Conservation (phyloP, 1,140 invertebrate species). For the Drosophila malerkotliana region DNA sequence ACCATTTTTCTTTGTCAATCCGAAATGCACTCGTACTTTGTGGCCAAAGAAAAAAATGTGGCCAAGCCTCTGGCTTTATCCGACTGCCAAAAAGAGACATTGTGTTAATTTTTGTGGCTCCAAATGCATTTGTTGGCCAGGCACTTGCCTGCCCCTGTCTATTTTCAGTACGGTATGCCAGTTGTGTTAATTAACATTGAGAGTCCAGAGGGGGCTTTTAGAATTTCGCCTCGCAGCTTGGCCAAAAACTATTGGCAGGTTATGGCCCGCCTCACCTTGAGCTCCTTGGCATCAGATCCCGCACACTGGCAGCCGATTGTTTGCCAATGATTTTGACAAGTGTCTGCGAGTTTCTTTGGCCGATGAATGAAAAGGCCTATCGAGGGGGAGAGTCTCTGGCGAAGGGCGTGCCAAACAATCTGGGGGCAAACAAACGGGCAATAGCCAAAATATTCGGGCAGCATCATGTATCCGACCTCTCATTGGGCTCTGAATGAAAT, state of each 20-base stretch:
- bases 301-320: slow-evolving; percentile 37
- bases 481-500: slow-evolving; percentile 48
- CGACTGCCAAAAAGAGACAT: slow-evolving; percentile 25
- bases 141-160: slow-evolving; percentile 35
- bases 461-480: slow-evolving; percentile 20
- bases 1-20: slow-evolving; percentile 21
- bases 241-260: slow-evolving; percentile 40
- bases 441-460: slow-evolving; percentile 36
- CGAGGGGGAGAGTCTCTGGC: slow-evolving; percentile 32
- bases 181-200: slow-evolving; percentile 74
- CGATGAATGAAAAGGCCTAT: slow-evolving; percentile 71
- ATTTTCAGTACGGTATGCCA: slow-evolving; percentile 18
- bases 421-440: slow-evolving; percentile 27
- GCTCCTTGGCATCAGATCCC: slow-evolving; percentile 43
- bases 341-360: slow-evolving; percentile 55
- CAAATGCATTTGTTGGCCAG: slow-evolving; percentile 32
- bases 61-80: slow-evolving; percentile 29
- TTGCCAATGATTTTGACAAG: slow-evolving; percentile 68
- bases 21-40: slow-evolving; percentile 23
- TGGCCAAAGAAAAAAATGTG: slow-evolving; percentile 24
- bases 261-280: slow-evolving; percentile 54
- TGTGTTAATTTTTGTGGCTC: slow-evolving; percentile 34
- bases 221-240: slow-evolving; percentile 36
- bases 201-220: slow-evolving; percentile 28
- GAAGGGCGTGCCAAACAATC: slow-evolving; percentile 60